Evolutionary conservation across 2,113 vertebrate genomes (phyloP), one percentile per base, ranked within the genome.

Genomic region (Dromas ardeola): DNA sequence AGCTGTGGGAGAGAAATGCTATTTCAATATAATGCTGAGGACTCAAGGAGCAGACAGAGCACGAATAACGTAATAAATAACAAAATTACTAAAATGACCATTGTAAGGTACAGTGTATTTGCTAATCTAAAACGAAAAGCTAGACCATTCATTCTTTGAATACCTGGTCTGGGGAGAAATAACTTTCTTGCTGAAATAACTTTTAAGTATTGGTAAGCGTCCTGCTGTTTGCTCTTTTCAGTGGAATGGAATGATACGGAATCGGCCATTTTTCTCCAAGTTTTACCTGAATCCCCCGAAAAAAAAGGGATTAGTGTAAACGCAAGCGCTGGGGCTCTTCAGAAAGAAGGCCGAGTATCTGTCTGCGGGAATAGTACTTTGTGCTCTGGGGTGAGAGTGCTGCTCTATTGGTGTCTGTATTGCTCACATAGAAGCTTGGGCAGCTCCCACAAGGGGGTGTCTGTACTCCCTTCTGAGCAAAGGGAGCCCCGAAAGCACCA

Each of bases 321-420:
- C 85, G 19, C 21, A 72, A 84, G 16, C 15, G 1, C 16, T 86
- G 38, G 15, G n/a, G n/a, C 9, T 81, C 13, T 77, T 73, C 50
- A 27, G 9, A 30, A 80, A 58, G 22, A 14, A 83, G 47, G 16
- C 45, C 59, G 72, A 26, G 6, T 59, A 6, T 36, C 17, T 70
- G 58, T 43, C 36, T 2, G 2, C 10, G 34, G 36, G 52, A 79
- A 18, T 1, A 36, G 23, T 9, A 5, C 29, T 58, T 83, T 29
- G 27, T 32, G 42, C 49, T 52, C 6, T 19, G 17, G 40, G 27
- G 11, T 21, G 29, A 10, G 36, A 20, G 20, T 2, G 7, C 69
- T 58, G 78, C 50, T 61, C 12, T 6, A 1, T 6, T 14, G 34
- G 20, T 7, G 9, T 40, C 2, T 30, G 25, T 56, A 1, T 0